Evolutionary conservation across 2,888 invertebrate genomes (phyloP).

Genomic region (Podotricha telesiphe): DNA sequence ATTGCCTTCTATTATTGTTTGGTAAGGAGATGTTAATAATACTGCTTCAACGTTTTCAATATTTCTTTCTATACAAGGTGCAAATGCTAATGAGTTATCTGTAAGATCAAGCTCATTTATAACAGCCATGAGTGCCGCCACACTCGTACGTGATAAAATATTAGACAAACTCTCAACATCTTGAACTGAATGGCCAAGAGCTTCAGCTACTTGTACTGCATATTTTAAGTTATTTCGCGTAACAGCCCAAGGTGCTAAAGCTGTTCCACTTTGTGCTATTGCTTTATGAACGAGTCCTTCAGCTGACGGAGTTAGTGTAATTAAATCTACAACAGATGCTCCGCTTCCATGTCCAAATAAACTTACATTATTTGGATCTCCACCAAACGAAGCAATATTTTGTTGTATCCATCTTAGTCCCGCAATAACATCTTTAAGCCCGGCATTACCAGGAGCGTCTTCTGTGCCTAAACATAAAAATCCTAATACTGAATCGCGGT

Average conservation of each 20-base stretch:
- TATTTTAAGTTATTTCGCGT: constrained; percentile 66
- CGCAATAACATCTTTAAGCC: constrained; percentile 92
- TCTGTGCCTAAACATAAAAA: constrained; percentile 85
- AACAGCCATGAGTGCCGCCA: constrained; percentile 66
- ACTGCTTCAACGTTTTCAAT: constrained; percentile 57
- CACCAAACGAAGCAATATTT: constrained; percentile 90
- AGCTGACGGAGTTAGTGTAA: constrained; percentile 68
- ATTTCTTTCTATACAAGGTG: constrained; percentile 70
- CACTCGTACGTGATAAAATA: constrained; percentile 61
- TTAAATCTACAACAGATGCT: constrained; percentile 81
- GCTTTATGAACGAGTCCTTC: constrained; percentile 66
- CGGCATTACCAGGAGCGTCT: constrained; percentile 91
- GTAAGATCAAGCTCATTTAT: constrained; percentile 70
- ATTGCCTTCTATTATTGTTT: constrained; percentile 57
- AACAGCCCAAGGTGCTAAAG: constrained; percentile 76
- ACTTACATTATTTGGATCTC: constrained; percentile 89
- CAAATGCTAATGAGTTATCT: constrained; percentile 70
- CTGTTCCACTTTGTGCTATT: constrained; percentile 72
- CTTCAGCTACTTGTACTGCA: constrained; percentile 67
- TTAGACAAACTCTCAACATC: constrained; percentile 59
- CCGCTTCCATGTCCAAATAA: constrained; percentile 92
- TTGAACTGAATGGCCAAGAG: constrained; percentile 63
- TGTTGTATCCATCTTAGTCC: constrained; percentile 89
- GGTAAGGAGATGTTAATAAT: constrained; percentile 61
- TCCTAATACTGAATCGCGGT: constrained; percentile 88